These are phyloP conservation scores for Felis catus DNA, from an alignment of 2,113 vertebrate species.

Conservation along the genomic window DNA sequence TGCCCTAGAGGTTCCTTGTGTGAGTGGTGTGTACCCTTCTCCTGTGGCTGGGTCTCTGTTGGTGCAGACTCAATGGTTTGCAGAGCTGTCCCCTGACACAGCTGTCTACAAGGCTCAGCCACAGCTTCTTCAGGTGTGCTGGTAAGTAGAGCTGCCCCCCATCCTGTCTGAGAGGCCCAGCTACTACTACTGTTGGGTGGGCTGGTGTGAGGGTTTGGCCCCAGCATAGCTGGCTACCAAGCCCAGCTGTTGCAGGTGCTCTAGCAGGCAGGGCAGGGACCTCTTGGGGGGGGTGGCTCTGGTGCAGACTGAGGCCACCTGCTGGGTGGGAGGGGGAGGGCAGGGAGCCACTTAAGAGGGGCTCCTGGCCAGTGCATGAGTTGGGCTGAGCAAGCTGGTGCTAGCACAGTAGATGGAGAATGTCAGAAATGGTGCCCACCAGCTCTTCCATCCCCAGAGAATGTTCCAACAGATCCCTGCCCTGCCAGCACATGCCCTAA, in stretches of 20 bases:
- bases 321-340: neutral
- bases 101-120: neutral
- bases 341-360: neutral
- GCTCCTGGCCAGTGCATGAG: neutral
- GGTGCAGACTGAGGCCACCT: neutral
- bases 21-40: neutral
- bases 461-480: neutral
- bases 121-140: neutral
- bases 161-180: neutral
- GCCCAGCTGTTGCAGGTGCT: neutral
- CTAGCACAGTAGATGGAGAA: neutral
- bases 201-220: neutral
- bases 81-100: neutral
- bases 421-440: neutral
- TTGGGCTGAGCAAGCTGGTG: neutral
- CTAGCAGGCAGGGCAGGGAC: neutral
- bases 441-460: neutral
- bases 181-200: neutral
- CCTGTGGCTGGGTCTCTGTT: neutral
- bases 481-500: neutral
- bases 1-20: neutral
- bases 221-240: neutral
- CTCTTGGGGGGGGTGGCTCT: neutral
- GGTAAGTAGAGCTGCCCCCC: neutral
- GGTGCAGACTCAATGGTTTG: neutral